phyloP scores from a whole-genome alignment of 1,140 invertebrate species.

The Zaprionus africanus region DNA sequence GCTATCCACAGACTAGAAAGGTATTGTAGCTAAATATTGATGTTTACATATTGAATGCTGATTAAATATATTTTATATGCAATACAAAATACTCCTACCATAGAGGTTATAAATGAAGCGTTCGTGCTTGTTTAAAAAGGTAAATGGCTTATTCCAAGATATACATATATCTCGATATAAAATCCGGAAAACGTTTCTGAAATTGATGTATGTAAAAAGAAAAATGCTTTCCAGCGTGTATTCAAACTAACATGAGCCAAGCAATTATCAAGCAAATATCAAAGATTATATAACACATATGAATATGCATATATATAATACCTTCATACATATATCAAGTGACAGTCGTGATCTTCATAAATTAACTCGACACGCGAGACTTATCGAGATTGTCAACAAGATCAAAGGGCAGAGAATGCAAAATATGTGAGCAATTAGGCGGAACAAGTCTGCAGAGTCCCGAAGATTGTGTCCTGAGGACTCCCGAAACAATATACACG shows the following conservation, averaged over 20 bases:
- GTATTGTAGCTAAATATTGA: too few relatives aligned
- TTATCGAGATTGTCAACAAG: conserved; percentile 2
- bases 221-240: neutral
- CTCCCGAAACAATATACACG: too few relatives aligned
- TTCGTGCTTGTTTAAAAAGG: too few relatives aligned
- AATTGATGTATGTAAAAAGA: too few relatives aligned
- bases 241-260: neutral
- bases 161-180: too few relatives aligned
- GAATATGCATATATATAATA: neutral
- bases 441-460: conserved; percentile 11
- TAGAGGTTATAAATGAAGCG: too few relatives aligned
- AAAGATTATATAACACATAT: neutral
- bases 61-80: too few relatives aligned
- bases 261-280: neutral
- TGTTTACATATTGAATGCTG: too few relatives aligned
- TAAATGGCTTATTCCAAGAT: too few relatives aligned
- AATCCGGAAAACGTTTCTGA: too few relatives aligned
- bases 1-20: too few relatives aligned
- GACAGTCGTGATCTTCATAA: neutral
- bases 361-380: neutral
- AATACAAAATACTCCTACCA: too few relatives aligned
- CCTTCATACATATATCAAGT: neutral
- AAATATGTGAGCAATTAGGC: conserved; percentile 52
- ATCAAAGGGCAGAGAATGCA: conserved; percentile 43
- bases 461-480: neutral